phyloP scores from a whole-genome alignment of 2,113 vertebrate genomes.

The Panurus biarmicus region DNA sequence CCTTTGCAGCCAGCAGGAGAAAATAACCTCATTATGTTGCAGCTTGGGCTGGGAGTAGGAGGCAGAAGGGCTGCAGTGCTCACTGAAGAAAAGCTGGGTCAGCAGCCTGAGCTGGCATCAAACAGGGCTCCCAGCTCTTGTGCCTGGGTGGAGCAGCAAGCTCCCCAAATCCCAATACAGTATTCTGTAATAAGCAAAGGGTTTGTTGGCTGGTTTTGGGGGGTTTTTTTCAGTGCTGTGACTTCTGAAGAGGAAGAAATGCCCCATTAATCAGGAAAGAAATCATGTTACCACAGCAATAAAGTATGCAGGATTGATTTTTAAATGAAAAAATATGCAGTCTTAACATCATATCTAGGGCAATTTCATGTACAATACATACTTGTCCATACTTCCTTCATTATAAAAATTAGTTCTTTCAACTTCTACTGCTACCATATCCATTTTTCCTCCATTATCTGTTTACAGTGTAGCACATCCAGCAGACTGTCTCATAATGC shows the following conservation, averaged over 20 bases:
- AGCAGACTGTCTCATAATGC: background rate
- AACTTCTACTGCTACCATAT: background rate
- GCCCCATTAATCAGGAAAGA: background rate
- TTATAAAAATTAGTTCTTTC: background rate
- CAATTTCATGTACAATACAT: background rate
- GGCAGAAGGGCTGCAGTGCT: background rate
- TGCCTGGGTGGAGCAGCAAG: background rate
- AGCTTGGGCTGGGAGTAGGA: background rate
- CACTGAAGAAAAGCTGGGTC: background rate
- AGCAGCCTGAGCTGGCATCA: background rate
- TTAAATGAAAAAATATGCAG: background rate
- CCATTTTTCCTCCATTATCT: background rate
- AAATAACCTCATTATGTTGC: background rate
- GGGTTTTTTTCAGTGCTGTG: background rate
- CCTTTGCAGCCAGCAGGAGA: background rate
- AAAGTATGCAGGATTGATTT: background rate
- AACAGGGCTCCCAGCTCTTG: background rate
- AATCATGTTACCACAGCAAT: background rate
- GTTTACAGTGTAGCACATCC: background rate
- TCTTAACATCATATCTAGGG: background rate
- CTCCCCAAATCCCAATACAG: background rate
- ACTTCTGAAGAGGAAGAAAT: background rate
- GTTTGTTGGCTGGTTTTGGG: background rate
- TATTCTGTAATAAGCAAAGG: background rate
- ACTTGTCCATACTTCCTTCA: background rate